Evolutionary conservation across 2,888 invertebrate species (phyloP).

Genomic region (Spisula solida): DNA sequence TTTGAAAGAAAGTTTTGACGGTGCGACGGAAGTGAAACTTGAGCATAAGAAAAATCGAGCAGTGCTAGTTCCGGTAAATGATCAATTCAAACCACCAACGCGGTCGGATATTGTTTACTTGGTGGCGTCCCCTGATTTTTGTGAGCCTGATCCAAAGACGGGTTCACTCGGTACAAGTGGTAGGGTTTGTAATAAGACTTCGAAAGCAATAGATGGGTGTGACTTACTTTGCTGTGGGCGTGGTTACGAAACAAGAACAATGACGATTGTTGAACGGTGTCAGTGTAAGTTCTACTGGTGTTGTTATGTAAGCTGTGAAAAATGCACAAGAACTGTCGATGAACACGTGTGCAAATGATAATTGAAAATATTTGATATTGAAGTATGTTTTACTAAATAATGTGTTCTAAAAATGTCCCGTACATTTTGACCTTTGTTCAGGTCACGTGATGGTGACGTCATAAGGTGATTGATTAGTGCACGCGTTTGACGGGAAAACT

Average conservation of each 20-base stretch:
- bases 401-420: constrained; percentile 33
- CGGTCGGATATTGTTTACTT: constrained; percentile 97
- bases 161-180: constrained; percentile 91
- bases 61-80: constrained; percentile 83
- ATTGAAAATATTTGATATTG: background rate
- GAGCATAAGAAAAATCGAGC: constrained; percentile 88
- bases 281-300: constrained; percentile 99
- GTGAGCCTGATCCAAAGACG: constrained; percentile 89
- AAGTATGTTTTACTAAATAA: background rate
- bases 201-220: constrained; percentile 95
- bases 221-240: constrained; percentile 96
- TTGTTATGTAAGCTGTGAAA: constrained; percentile 96
- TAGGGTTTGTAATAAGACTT: constrained; percentile 90
- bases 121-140: constrained; percentile 98
- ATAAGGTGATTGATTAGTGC: background rate
- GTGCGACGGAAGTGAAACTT: constrained; percentile 93
- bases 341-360: constrained; percentile 91
- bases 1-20: constrained; percentile 96
- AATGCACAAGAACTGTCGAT: constrained; percentile 93
- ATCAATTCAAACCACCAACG: constrained; percentile 93
- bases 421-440: background rate
- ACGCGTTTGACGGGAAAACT: background rate
- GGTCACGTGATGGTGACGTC: background rate
- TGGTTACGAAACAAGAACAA: constrained; percentile 95
- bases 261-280: constrained; percentile 92